Conservation (phyloP, 1,140 invertebrate species). For the Tetramorium alpestre region DNA sequence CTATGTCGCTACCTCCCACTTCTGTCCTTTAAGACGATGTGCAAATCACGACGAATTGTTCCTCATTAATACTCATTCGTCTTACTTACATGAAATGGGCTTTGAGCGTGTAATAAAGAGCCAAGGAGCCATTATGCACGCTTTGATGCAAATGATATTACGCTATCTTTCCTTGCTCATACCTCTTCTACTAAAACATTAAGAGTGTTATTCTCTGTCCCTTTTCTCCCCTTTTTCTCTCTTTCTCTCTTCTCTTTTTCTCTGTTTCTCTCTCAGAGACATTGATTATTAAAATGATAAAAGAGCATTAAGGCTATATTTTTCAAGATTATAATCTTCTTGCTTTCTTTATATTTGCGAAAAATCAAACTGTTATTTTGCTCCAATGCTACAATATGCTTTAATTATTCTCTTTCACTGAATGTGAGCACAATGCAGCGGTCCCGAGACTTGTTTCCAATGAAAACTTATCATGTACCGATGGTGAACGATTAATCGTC, state of each 20-base stretch:
- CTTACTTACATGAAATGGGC: constrained; percentile 62
- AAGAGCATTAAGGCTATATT: background rate
- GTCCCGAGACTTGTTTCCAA: background rate
- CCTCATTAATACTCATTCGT: constrained; percentile 75
- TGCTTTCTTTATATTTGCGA: background rate
- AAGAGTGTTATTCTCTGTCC: constrained; percentile 13
- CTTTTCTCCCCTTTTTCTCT: background rate
- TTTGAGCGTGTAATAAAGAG: constrained; percentile 60
- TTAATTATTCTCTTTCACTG: constrained; percentile 31
- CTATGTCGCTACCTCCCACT: background rate
- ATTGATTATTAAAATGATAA: background rate
- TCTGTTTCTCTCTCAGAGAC: background rate
- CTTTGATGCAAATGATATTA: constrained; percentile 64
- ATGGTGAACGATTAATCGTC: constrained; percentile 14
- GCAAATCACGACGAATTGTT: constrained; percentile 68
- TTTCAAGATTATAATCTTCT: background rate
- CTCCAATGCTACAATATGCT: background rate
- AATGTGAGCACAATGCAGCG: background rate
- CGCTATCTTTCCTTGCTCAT: constrained; percentile 23
- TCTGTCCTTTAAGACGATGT: constrained; percentile 14
- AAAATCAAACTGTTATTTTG: background rate
- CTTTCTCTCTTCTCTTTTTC: background rate
- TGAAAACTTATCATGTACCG: background rate
- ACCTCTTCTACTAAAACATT: background rate
- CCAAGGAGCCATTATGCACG: constrained; percentile 8